Evolutionary conservation across 2,113 vertebrate species (phyloP), one percentile per base, ranked within the genome.

Genomic region (Pelusios castaneus): DNA sequence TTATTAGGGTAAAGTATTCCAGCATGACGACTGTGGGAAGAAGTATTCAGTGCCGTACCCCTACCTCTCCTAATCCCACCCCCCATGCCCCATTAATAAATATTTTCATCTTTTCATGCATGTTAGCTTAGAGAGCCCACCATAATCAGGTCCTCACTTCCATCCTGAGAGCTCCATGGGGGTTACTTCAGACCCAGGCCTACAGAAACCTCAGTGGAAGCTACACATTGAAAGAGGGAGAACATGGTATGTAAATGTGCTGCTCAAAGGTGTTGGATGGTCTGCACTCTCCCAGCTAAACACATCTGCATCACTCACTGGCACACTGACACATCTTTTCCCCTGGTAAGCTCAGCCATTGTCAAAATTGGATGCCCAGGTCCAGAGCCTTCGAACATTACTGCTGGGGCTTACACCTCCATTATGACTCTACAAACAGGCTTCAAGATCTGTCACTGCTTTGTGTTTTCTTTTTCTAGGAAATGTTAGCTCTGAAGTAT

Each of bases 361-460:
- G 31, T 91, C n/a, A 86, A 17, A 88, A 86, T 22, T 80, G 21
- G 1, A 24, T 60, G 22, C 6, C 9, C 6, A 56, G 5, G 9
- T 54, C 67, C 2, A 45, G 3, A 80, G 2, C 3, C 0, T 4
- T 11, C 73, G 41, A 80, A 0, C 14, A 41, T 75, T 78, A 4
- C 1, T 13, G 84, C 41, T 29, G 2, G 1, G 7, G 2, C 31
- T 88, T 75, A 77, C 80, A 54, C 55, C 34, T 67, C 51, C 22
- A 34, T 3, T 21, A 78, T 1, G 3, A 25, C 11, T 19, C 29
- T 2, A 60, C 10, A 60, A 34, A 4, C 10, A 85, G 60, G 76
- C 47, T 70, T 54, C n/a, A 31, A 9, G 17, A 49, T 83, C n/a
- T 91, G 85, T 19, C 9, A 5, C 84, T 45, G 25, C 77, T 84